Evolutionary conservation across 2,888 invertebrate genomes (phyloP).

Genomic region (Diachrysia chrysitis): DNA sequence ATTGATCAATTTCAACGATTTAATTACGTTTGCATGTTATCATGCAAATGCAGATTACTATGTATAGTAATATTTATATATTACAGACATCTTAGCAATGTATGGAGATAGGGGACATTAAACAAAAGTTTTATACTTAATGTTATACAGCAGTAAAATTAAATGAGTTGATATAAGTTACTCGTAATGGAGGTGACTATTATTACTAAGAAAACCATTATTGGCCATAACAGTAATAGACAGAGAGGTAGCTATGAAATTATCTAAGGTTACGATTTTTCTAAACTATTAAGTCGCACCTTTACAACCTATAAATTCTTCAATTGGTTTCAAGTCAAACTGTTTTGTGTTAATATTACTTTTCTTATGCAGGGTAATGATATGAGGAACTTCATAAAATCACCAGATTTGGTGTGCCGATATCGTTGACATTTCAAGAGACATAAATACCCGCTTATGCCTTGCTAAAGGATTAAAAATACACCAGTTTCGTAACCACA

Average conservation of each 20-base stretch:
- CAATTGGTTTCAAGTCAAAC: conserved; percentile 22
- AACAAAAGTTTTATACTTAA: not conserved
- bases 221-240: conserved; percentile 56
- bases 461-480: not conserved
- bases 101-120: not conserved
- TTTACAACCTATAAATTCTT: conserved; percentile 24
- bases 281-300: conserved; percentile 31
- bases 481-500: not conserved
- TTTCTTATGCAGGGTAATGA: not conserved
- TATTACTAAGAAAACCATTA: conserved; percentile 44
- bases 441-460: not conserved
- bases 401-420: not conserved
- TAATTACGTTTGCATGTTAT: too few relatives aligned
- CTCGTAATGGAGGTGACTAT: conserved; percentile 13
- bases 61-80: too few relatives aligned
- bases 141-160: conserved; percentile 15
- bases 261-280: conserved; percentile 56
- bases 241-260: conserved; percentile 44
- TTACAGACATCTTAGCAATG: not conserved
- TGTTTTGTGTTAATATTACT: not conserved
- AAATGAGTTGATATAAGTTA: conserved; percentile 7
- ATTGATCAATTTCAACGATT: too few relatives aligned
- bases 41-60: too few relatives aligned
- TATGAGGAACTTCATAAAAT: not conserved
- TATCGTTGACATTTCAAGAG: not conserved